A percentile compares a stretch with the other conserved stretches of the same genome.
Conservation (phyloP, 2,113 vertebrate species). For the Peucedramus taeniatus region DNA sequence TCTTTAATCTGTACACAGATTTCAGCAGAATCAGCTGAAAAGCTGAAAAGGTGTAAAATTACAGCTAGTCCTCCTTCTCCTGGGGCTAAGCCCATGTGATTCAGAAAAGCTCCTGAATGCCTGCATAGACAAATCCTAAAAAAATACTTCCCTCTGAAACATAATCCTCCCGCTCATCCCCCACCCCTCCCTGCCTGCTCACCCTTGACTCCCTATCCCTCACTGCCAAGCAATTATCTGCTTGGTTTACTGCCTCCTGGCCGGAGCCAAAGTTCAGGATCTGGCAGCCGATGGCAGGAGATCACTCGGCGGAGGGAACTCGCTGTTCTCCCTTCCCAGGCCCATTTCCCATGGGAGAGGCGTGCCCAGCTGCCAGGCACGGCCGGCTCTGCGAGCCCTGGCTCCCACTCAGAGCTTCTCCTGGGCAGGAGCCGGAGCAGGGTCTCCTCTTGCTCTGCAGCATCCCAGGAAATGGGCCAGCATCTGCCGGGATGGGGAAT, state of each 20-base stretch:
- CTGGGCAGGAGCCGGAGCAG: background rate
- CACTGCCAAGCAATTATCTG: constrained; percentile 55
- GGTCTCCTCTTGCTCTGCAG: background rate
- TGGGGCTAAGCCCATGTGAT: background rate
- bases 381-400: background rate
- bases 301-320: background rate
- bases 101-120: constrained; percentile 19
- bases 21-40: constrained; percentile 15
- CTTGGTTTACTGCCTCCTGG: background rate
- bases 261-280: constrained; percentile 16
- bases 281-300: background rate
- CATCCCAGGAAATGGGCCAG: fast-evolving
- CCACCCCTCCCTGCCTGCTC: background rate
- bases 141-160: constrained; percentile 49
- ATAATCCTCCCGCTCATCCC: background rate
- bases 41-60: constrained; percentile 36
- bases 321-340: background rate
- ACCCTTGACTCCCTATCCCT: constrained; percentile 32
- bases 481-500: background rate
- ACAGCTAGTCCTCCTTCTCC: background rate
- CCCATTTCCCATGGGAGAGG: background rate
- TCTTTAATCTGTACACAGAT: background rate
- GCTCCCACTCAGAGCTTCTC: background rate
- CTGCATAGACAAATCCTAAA: constrained; percentile 41
- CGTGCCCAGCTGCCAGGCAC: background rate